Evolutionary conservation across 2,797 vertebrate species (phyloP).

Genomic region (Cygnus olor): DNA sequence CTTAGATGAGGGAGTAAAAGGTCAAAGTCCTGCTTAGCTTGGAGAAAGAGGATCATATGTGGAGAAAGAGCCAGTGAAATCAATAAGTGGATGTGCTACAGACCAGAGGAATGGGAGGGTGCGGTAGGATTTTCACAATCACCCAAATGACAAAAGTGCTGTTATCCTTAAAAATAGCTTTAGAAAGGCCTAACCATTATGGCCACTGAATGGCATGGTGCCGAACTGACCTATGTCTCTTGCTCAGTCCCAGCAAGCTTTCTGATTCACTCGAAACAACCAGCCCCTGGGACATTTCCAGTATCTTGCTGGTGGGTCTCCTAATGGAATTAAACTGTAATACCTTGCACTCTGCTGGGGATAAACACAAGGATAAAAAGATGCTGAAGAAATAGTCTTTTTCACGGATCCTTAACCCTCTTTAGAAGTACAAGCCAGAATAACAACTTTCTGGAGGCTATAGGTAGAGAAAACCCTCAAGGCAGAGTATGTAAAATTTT

Average conservation of each 20-base stretch:
- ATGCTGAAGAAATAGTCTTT: slow-evolving; percentile 35
- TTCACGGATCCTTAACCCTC: neutral
- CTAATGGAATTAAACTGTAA: slow-evolving; percentile 44
- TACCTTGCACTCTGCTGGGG: neutral
- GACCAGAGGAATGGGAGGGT: neutral
- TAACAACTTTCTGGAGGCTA: neutral
- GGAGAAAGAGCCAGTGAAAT: neutral
- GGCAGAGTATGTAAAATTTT: neutral
- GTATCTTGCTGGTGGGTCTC: neutral
- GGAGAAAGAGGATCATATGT: neutral
- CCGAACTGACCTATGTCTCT: neutral
- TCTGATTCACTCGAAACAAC: neutral
- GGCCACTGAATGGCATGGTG: neutral
- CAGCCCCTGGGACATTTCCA: neutral
- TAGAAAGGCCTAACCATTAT: fast-evolving
- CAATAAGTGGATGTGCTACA: neutral
- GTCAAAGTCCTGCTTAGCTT: neutral
- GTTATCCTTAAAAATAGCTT: neutral
- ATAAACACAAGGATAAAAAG: neutral
- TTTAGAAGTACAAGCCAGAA: neutral
- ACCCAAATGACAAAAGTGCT: neutral
- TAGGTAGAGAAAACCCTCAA: neutral
- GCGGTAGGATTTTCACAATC: neutral
- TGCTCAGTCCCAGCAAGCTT: neutral
- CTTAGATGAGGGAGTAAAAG: neutral